These are phyloP conservation scores for Xenopus petersii DNA, from an alignment of 2,797 vertebrate species.

Conservation along the genomic window DNA sequence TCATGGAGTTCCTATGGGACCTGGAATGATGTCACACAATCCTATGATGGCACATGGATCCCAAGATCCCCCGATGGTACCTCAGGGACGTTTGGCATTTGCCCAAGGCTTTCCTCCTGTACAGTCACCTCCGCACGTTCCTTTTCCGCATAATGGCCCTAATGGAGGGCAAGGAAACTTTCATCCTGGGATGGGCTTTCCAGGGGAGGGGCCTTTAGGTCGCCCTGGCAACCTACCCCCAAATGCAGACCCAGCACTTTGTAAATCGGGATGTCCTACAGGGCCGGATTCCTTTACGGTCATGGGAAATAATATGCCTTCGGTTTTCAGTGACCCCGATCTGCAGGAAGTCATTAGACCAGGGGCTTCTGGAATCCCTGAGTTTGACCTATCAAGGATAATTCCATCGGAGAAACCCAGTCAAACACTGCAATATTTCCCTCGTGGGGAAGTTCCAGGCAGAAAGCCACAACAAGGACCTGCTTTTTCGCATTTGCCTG, in stretches of 20 bases:
- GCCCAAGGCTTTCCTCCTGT: conserved; percentile 92
- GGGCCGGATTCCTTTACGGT: conserved; percentile 88
- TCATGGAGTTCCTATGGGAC: conserved; percentile 85
- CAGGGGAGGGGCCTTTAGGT: conserved; percentile 90
- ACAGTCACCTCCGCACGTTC: conserved; percentile 93
- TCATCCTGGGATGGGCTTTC: conserved; percentile 91
- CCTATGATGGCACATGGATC: conserved; percentile 92
- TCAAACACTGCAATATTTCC: conserved; percentile 98
- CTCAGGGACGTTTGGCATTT: conserved; percentile 95
- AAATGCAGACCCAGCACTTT: conserved; percentile 90
- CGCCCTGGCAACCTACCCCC: conserved; percentile 91
- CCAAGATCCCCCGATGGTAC: conserved; percentile 93
- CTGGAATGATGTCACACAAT: conserved; percentile 93
- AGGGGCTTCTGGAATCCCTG: conserved; percentile 93
- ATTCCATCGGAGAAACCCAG: conserved; percentile 98
- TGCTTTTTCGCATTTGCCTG: conserved; percentile 90
- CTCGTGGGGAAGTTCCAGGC: conserved; percentile 87
- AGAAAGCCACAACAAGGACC: conserved; percentile 86
- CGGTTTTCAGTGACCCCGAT: conserved; percentile 92
- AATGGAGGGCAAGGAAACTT: conserved; percentile 84
- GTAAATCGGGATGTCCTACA: conserved; percentile 89
- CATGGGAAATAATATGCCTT: conserved; percentile 87
- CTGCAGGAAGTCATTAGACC: conserved; percentile 97
- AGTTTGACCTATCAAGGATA: conserved; percentile 96
- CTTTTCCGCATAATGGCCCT: conserved; percentile 94